Evolutionary conservation across 2,113 vertebrate species (phyloP).

Genomic region (Glareola pratincola): DNA sequence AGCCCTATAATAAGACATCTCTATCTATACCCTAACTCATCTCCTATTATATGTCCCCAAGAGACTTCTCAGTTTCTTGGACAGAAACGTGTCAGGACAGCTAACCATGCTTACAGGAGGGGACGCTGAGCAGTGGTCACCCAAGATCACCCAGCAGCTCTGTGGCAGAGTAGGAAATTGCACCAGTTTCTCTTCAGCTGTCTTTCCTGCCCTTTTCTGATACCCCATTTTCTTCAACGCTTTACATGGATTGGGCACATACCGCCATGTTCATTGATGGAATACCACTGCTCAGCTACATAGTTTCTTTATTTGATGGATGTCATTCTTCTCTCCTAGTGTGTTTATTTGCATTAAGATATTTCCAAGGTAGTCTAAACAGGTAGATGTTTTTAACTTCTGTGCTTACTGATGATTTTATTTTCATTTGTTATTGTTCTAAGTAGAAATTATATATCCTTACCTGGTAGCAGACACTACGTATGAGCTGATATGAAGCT

Average conservation of each 20-base stretch:
- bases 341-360: not conserved
- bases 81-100: not conserved
- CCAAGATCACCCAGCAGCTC: not conserved
- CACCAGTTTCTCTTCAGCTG: not conserved
- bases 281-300: not conserved
- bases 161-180: not conserved
- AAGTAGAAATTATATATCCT: not conserved
- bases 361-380: not conserved
- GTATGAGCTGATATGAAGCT: not conserved
- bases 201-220: not conserved
- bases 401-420: not conserved
- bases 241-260: not conserved
- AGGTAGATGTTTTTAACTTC: not conserved
- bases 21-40: not conserved
- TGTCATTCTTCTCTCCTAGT: not conserved
- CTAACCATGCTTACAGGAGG: not conserved
- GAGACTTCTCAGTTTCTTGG: not conserved
- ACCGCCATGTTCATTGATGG: accelerated
- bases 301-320: not conserved
- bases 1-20: not conserved
- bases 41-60: not conserved
- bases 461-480: not conserved
- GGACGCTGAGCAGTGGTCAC: not conserved
- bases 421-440: not conserved
- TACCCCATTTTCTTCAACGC: not conserved